These are phyloP conservation scores for Leucoma salicis DNA, from an alignment of 2,888 invertebrate genomes.

Conservation along the genomic window DNA sequence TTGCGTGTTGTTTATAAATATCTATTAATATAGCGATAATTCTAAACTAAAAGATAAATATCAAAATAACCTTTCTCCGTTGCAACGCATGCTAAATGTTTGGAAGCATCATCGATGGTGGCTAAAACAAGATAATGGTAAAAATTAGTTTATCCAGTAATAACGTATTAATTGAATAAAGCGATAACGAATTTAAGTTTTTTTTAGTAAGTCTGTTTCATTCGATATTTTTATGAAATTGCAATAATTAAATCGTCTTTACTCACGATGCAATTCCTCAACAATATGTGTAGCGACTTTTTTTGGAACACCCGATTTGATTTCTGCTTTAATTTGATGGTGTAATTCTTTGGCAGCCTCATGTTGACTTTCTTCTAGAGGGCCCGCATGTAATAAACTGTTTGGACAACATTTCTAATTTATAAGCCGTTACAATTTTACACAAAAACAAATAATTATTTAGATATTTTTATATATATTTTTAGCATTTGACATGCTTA, in stretches of 20 bases:
- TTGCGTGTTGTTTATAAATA: too few species aligned
- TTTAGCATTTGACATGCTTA: too few species aligned
- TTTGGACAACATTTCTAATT: too few species aligned
- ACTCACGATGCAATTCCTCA: constrained; percentile 41
- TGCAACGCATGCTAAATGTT: constrained; percentile 55
- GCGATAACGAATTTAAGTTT: too few species aligned
- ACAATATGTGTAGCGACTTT: constrained; percentile 44
- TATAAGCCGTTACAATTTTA: too few species aligned
- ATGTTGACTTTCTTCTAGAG: constrained; percentile 29
- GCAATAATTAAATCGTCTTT: not conserved
- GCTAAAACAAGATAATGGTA: constrained; percentile 27
- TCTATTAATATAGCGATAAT: not conserved
- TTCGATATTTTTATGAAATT: too few species aligned
- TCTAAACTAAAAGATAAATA: not conserved
- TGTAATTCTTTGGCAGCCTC: constrained; percentile 23
- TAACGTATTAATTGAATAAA: not conserved
- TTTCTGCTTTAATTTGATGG: constrained; percentile 44
- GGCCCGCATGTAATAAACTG: constrained; percentile 50
- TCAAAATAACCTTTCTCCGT: constrained; percentile 45
- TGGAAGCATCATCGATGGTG: constrained; percentile 48
- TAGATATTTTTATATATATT: too few species aligned
- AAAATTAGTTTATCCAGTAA: not conserved
- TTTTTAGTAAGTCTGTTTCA: too few species aligned
- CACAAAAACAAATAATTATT: too few species aligned
- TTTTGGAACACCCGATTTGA: constrained; percentile 44